These are phyloP conservation scores for Prionailurus viverrinus DNA, from an alignment of 2,113 vertebrate species.

Conservation along the genomic window DNA sequence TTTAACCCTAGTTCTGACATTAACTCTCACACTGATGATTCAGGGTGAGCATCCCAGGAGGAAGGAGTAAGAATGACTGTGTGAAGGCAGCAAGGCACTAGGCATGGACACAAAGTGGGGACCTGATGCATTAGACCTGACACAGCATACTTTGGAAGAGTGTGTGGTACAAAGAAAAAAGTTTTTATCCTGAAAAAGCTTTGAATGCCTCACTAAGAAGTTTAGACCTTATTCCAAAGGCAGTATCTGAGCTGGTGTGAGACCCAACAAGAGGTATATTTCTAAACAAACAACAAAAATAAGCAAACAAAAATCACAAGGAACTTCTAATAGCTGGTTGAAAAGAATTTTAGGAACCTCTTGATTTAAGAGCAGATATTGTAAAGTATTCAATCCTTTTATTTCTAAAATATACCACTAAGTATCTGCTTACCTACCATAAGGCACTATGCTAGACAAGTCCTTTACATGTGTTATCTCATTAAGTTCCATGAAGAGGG, in stretches of 20 bases:
- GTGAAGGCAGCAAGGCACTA: not conserved
- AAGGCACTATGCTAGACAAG: not conserved
- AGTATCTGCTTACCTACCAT: not conserved
- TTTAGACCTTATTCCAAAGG: not conserved
- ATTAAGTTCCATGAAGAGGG: not conserved
- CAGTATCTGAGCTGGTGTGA: not conserved
- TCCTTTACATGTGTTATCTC: not conserved
- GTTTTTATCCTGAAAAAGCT: not conserved
- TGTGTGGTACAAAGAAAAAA: not conserved
- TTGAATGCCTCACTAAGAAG: not conserved
- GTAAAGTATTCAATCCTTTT: not conserved
- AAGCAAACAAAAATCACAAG: not conserved
- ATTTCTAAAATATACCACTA: slow-evolving; percentile 52
- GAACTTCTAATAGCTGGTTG: not conserved
- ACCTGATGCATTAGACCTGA: not conserved
- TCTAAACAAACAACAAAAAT: slow-evolving; percentile 41
- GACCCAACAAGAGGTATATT: not conserved
- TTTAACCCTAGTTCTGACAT: not conserved
- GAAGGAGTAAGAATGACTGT: not conserved
- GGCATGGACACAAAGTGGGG: not conserved
- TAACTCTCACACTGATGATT: not conserved
- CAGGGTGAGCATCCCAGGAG: not conserved
- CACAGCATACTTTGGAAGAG: not conserved
- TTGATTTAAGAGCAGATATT: not conserved
- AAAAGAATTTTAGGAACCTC: slow-evolving; percentile 33